phyloP scores from a whole-genome alignment of 2,797 vertebrate genomes.

The Margarornis squamiger region DNA sequence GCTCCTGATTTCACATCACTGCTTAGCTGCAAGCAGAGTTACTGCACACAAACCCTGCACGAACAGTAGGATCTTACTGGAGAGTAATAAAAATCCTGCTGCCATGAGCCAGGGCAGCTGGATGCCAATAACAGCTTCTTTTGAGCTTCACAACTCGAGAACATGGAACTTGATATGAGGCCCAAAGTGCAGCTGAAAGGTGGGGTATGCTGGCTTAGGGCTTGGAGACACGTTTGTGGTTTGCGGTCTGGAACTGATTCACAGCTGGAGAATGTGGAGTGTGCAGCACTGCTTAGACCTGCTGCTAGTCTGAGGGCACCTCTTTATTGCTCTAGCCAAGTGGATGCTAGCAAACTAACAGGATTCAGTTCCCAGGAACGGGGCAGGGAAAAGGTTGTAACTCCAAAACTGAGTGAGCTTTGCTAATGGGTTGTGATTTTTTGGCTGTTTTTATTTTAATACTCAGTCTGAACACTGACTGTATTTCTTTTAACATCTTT shows the following conservation, averaged over 20 bases:
- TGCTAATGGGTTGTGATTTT: not conserved
- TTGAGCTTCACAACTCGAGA: not conserved
- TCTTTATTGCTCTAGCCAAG: not conserved
- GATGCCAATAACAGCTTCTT: not conserved
- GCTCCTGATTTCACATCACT: not conserved
- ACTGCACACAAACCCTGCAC: not conserved
- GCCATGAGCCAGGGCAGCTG: not conserved
- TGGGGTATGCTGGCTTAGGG: not conserved
- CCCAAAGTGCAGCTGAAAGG: not conserved
- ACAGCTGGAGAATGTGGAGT: not conserved
- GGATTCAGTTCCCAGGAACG: not conserved
- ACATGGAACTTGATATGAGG: fast-evolving
- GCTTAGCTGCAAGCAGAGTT: not conserved
- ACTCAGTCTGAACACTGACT: not conserved
- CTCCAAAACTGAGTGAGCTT: not conserved
- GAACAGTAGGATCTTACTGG: not conserved
- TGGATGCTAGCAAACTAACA: not conserved
- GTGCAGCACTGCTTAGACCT: not conserved
- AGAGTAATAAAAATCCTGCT: not conserved
- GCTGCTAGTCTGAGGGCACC: not conserved
- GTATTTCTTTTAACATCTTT: not conserved
- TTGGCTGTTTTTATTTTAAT: not conserved
- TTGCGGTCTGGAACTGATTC: not conserved
- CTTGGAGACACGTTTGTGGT: fast-evolving
- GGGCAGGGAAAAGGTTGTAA: not conserved